Evolutionary conservation across 2,888 invertebrate species (phyloP).

Genomic region (Standfussiana lucernea): DNA sequence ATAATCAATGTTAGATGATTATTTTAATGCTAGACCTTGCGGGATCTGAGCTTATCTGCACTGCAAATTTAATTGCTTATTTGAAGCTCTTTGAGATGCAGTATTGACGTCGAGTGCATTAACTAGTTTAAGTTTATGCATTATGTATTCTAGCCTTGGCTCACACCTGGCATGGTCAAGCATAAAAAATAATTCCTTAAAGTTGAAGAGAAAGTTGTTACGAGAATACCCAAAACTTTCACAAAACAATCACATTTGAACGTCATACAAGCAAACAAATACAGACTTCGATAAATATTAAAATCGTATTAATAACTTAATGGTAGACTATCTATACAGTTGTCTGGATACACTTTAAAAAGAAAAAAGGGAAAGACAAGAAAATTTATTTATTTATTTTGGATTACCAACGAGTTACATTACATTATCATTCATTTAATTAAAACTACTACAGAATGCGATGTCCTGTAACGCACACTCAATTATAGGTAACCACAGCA

Average conservation of each 20-base stretch:
- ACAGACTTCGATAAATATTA: neutral
- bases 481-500: no score
- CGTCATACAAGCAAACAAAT: neutral
- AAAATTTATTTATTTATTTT: no score
- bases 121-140: neutral
- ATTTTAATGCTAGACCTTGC: constrained; percentile 2
- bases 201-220: constrained; percentile 9
- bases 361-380: no score
- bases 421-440: no score
- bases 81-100: neutral
- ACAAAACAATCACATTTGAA: neutral
- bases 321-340: no score
- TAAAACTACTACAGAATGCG: no score
- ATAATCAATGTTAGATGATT: neutral
- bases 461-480: no score
- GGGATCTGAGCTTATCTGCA: neutral
- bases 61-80: neutral
- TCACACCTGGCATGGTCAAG: constrained; percentile 8
- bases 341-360: no score
- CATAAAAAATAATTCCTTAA: neutral
- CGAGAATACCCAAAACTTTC: neutral
- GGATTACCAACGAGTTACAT: no score
- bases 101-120: neutral
- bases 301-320: neutral
- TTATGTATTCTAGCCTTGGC: neutral